Conservation (phyloP, 2,888 invertebrate genomes). For the Microdon myrmicae region DNA sequence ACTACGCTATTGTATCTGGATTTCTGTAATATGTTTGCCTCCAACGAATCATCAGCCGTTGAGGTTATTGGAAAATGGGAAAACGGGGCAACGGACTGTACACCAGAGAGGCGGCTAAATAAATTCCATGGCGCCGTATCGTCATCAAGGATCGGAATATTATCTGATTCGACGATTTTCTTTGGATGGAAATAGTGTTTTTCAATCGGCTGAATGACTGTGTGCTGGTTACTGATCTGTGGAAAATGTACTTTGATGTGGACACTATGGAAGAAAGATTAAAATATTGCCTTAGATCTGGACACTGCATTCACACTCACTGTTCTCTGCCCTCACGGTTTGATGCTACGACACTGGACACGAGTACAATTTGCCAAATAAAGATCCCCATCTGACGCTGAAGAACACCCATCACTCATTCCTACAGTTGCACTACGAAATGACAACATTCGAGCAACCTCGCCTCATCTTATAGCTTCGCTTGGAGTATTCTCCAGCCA, state of each 20-base stretch:
- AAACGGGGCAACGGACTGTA: conserved; percentile 2
- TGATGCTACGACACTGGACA: conserved; percentile 11
- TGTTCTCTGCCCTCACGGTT: conserved; percentile 35
- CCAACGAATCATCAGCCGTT: conserved; percentile 34
- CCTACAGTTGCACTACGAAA: too few species aligned
- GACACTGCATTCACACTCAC: conserved; percentile 23
- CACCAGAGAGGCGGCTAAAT: conserved; percentile 22
- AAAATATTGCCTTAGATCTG: neutral
- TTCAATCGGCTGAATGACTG: conserved; percentile 30
- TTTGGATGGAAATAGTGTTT: conserved; percentile 40
- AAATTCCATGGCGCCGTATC: conserved; percentile 19
- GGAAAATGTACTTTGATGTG: conserved; percentile 47
- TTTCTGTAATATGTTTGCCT: conserved; percentile 27
- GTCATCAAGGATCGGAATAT: conserved; percentile 6
- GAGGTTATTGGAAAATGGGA: conserved; percentile 7
- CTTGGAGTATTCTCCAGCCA: conserved; percentile 16
- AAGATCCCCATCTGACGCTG: conserved; percentile 47
- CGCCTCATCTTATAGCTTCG: conserved; percentile 44
- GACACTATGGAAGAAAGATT: conserved; percentile 19
- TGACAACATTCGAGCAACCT: conserved; percentile 42
- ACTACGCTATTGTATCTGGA: conserved; percentile 19
- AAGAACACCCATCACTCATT: conserved; percentile 34
- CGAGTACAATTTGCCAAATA: conserved; percentile 23
- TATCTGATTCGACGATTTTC: conserved; percentile 20
- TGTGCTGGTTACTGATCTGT: conserved; percentile 31